Conservation (phyloP, 2,888 invertebrate species). For the Polyommatus iphigenia region DNA sequence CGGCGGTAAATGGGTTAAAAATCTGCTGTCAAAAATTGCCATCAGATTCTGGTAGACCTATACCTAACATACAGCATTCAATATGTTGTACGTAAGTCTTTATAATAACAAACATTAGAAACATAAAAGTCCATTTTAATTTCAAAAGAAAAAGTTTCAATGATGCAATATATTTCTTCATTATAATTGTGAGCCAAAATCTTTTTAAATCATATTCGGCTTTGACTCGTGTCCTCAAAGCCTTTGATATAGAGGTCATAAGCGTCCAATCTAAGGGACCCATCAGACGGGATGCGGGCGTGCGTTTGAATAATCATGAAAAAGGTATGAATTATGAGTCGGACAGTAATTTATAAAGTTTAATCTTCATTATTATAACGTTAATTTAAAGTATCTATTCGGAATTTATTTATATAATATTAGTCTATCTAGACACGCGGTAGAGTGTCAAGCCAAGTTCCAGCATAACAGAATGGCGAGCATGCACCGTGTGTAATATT, state of each 20-base stretch:
- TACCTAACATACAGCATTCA: no score
- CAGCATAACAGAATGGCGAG: no score
- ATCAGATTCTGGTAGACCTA: no score
- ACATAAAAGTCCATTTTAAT: no score
- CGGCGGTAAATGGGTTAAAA: no score
- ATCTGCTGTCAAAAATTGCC: no score
- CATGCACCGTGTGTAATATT: no score
- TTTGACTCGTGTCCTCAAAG: slow-evolving; percentile 19
- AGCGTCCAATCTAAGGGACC: slow-evolving; percentile 10
- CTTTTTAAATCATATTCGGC: slow-evolving; percentile 17
- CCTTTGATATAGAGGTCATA: slow-evolving; percentile 28
- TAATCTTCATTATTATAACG: background rate
- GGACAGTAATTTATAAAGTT: background rate
- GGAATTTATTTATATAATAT: background rate
- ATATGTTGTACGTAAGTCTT: no score
- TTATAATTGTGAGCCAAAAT: background rate
- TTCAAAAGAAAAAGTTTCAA: background rate
- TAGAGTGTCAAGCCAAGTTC: no score
- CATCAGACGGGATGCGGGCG: slow-evolving; percentile 4
- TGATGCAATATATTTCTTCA: background rate
- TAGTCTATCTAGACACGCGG: no score
- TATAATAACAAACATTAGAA: no score
- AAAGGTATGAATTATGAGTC: slow-evolving; percentile 8
- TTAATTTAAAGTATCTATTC: background rate
- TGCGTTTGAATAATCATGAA: slow-evolving; percentile 3